These are phyloP conservation scores for Sphaeramia orbicularis DNA, from an alignment of 2,797 vertebrate species.

Conservation along the genomic window DNA sequence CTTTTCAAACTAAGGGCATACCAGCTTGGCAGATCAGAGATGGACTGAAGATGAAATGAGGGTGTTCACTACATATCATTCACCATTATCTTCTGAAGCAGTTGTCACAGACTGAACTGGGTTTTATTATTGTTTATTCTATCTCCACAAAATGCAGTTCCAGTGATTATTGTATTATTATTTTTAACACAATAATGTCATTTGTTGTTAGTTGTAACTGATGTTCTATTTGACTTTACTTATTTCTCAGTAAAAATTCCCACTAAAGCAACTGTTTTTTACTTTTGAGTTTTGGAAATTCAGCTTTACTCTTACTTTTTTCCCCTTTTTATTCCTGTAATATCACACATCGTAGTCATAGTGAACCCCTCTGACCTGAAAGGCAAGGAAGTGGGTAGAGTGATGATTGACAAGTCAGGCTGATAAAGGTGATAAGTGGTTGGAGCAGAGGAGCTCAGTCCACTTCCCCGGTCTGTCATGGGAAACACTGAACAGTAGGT, in stretches of 20 bases:
- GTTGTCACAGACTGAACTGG: background rate
- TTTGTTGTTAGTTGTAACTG: no score
- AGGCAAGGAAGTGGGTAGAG: constrained; percentile 3
- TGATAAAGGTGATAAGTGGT: constrained; percentile 24
- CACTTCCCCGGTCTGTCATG: constrained; percentile 46
- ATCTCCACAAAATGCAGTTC: background rate
- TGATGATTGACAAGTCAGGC: constrained; percentile 31
- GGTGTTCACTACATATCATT: constrained; percentile 3
- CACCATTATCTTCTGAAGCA: background rate
- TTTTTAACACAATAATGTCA: no score
- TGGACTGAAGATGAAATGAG: constrained; percentile 5
- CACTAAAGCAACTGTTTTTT: no score
- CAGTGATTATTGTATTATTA: no score
- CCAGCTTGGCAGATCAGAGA: constrained; percentile 17
- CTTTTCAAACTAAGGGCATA: constrained; percentile 20
- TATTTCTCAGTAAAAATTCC: no score
- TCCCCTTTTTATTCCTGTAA: constrained; percentile 8
- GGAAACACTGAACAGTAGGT: constrained; percentile 55
- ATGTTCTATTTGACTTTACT: no score
- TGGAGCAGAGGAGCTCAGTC: constrained; percentile 41
- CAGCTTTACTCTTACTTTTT: background rate
- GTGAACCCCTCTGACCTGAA: constrained; percentile 25
- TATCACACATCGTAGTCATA: constrained; percentile 23
- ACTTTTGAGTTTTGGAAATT: no score
- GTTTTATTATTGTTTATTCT: background rate